phyloP scores from a whole-genome alignment of 2,113 vertebrate species.

The Scomber colias region DNA sequence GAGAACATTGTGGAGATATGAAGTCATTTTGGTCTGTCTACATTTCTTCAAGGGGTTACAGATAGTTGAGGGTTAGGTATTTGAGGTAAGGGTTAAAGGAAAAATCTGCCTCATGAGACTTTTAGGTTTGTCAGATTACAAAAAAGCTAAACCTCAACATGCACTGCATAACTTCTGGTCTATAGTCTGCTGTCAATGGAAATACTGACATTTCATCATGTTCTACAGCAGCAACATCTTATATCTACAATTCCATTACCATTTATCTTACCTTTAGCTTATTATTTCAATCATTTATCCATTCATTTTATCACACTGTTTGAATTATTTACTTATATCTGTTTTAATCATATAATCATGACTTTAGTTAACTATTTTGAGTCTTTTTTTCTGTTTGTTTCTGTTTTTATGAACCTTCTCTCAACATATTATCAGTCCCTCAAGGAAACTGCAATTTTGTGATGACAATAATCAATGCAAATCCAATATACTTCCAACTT shows the following conservation, averaged over 20 bases:
- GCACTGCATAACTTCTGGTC: background rate
- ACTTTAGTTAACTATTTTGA: too few relatives aligned
- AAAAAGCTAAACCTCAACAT: constrained; percentile 22
- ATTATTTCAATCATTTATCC: too few relatives aligned
- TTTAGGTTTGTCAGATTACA: constrained; percentile 8
- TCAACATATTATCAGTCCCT: too few relatives aligned
- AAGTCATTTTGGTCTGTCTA: constrained; percentile 22
- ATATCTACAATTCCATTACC: background rate
- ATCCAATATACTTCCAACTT: too few relatives aligned
- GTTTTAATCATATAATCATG: too few relatives aligned
- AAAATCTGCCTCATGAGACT: constrained; percentile 15
- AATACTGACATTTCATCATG: background rate
- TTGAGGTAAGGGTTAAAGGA: constrained; percentile 24
- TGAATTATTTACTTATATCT: too few relatives aligned
- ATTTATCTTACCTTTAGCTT: too few relatives aligned
- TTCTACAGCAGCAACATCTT: background rate
- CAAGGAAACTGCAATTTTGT: too few relatives aligned
- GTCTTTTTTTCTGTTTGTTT: too few relatives aligned
- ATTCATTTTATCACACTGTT: too few relatives aligned
- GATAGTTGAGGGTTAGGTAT: constrained; percentile 5
- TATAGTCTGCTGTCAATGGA: background rate
- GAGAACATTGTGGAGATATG: constrained; percentile 40
- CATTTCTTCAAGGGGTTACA: constrained; percentile 11
- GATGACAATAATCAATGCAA: too few relatives aligned
- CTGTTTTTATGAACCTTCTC: too few relatives aligned